These are phyloP conservation scores for Ceryle rudis DNA, from an alignment of 2,797 vertebrate genomes.

Conservation along the genomic window DNA sequence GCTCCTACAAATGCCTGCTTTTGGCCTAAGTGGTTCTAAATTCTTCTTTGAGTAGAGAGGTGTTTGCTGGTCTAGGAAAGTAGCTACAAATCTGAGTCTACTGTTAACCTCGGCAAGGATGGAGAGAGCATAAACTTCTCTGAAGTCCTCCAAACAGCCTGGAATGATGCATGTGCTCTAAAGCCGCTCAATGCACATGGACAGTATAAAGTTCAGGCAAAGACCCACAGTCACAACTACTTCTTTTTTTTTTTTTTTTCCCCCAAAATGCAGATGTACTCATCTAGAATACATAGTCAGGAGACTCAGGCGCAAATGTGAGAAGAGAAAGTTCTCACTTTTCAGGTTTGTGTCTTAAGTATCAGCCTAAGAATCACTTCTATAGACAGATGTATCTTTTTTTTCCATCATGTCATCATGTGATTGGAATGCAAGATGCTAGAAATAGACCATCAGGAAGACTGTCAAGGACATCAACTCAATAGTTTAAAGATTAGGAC, in stretches of 20 bases:
- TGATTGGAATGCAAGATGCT: background rate
- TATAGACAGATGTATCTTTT: background rate
- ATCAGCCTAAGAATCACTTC: background rate
- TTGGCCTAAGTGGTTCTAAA: background rate
- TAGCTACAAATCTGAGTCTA: background rate
- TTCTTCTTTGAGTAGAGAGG: background rate
- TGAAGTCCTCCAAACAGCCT: background rate
- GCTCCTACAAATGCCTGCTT: background rate
- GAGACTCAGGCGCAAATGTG: rapidly evolving
- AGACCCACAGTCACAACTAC: rapidly evolving
- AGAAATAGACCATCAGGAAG: background rate
- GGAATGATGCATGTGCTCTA: background rate
- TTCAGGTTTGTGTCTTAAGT: rapidly evolving
- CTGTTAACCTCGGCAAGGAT: background rate
- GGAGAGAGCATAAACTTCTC: background rate
- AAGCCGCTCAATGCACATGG: rapidly evolving
- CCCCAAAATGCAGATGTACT: background rate
- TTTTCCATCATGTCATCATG: background rate
- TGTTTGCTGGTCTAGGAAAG: background rate
- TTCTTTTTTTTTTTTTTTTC: background rate
- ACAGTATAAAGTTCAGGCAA: background rate
- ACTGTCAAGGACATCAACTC: background rate
- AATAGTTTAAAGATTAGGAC: background rate
- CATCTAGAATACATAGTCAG: background rate
- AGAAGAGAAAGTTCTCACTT: background rate